phyloP scores from a whole-genome alignment of 1,140 invertebrate genomes.

The Steinernema khuongi region DNA sequence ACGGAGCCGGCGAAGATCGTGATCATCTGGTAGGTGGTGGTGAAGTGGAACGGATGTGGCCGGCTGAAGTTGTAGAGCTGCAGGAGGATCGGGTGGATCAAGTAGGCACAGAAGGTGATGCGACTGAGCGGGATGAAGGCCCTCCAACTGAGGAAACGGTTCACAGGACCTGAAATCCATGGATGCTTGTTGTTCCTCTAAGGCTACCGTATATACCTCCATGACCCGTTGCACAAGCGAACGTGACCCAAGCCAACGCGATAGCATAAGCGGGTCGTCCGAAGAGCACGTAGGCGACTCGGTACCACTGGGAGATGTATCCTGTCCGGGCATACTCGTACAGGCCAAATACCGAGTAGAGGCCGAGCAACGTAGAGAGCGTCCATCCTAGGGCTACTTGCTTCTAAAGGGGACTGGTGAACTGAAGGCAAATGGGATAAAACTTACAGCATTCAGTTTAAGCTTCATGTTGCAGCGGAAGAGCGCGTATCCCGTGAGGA shows the following conservation, averaged over 20 bases:
- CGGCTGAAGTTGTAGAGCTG: constrained; percentile 55
- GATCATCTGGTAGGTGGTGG: constrained; percentile 55
- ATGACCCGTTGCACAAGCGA: constrained; percentile 79
- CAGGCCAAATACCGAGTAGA: constrained; percentile 56
- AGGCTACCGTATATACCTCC: constrained; percentile 65
- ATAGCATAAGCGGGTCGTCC: constrained; percentile 79
- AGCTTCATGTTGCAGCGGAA: constrained; percentile 40
- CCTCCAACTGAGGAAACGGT: constrained; percentile 59
- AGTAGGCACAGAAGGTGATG: constrained; percentile 62
- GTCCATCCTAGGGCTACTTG: constrained; percentile 47
- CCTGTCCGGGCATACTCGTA: constrained; percentile 54
- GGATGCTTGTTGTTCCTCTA: constrained; percentile 32
- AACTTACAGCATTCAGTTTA: constrained; percentile 28
- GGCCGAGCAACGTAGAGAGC: constrained; percentile 39
- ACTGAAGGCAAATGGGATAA: not conserved
- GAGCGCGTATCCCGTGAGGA: constrained; percentile 61
- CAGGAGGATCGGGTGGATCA: constrained; percentile 61
- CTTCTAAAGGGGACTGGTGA: constrained; percentile 29
- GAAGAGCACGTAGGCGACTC: constrained; percentile 73
- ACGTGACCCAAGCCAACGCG: constrained; percentile 75
- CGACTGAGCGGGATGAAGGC: constrained; percentile 58
- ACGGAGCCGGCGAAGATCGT: constrained; percentile 30
- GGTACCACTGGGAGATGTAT: constrained; percentile 46
- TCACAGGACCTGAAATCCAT: constrained; percentile 59
- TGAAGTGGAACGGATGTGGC: constrained; percentile 57